A percentile compares a stretch with the other conserved stretches of the same genome.
phyloP scores from a whole-genome alignment of 2,797 vertebrate species.

The Botia almorhae region DNA sequence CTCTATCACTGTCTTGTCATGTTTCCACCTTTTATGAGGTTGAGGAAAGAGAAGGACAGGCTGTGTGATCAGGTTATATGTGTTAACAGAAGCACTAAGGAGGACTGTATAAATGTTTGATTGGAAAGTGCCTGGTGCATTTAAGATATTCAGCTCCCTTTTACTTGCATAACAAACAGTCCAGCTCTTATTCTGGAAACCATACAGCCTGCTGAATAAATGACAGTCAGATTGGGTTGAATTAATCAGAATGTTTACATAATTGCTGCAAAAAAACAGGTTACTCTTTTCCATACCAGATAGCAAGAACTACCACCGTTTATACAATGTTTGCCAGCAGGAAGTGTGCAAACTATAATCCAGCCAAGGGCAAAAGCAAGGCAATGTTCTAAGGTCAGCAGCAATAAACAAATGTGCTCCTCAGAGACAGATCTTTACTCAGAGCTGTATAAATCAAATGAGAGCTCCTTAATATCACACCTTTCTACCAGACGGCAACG shows the following conservation, averaged over 20 bases:
- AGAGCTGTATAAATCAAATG: neutral
- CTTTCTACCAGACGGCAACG: neutral
- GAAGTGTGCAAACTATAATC: constrained; percentile 15
- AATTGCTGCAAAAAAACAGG: neutral
- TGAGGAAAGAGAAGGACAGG: constrained; percentile 18
- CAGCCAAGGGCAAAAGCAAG: constrained; percentile 7
- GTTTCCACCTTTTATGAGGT: constrained; percentile 48
- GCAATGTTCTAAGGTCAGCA: constrained; percentile 22
- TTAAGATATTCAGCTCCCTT: constrained; percentile 3
- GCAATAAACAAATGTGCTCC: constrained; percentile 16
- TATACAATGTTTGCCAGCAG: neutral
- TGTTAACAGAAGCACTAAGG: constrained; percentile 21
- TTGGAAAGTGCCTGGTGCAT: constrained; percentile 12
- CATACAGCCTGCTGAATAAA: neutral
- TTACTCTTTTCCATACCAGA: neutral
- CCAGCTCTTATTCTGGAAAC: neutral
- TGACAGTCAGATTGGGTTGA: neutral
- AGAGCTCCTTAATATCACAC: neutral
- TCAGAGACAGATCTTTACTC: constrained; percentile 9
- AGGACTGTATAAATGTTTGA: constrained; percentile 31
- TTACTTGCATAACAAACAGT: neutral
- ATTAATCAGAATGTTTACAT: neutral
- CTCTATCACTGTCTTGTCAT: constrained; percentile 28
- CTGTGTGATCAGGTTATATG: constrained; percentile 31
- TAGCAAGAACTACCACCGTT: neutral